Percentiles rank a stretch among this genome's conserved stretches.
Evolutionary conservation across 1,140 invertebrate genomes (phyloP).

Genomic region (Hormaphis cornu): DNA sequence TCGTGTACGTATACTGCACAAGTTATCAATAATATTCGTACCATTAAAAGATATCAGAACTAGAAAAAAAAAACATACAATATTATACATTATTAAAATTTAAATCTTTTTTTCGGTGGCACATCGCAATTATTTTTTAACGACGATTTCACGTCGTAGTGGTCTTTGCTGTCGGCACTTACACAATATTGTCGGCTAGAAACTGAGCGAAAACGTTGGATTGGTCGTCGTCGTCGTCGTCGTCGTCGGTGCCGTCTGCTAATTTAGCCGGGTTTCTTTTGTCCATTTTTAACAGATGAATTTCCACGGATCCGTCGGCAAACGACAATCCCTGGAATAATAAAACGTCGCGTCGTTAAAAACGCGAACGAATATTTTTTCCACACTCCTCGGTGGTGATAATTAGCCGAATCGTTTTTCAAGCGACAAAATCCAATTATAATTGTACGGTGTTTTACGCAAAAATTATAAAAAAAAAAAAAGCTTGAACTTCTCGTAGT

Average conservation of each 20-base stretch:
- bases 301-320: background rate
- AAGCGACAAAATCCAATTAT: no score
- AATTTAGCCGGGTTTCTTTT: background rate
- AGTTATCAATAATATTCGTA: background rate
- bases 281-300: background rate
- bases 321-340: background rate
- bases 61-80: background rate
- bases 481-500: no score
- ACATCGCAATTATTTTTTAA: background rate
- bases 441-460: no score
- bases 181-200: background rate
- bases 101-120: background rate
- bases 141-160: no score
- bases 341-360: no score
- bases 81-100: background rate
- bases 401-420: no score
- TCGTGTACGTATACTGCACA: background rate
- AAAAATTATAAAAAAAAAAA: no score
- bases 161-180: no score
- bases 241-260: no score
- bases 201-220: background rate
- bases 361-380: no score
- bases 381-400: no score
- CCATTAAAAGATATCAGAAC: background rate
- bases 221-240: no score